phyloP scores from a whole-genome alignment of 2,797 vertebrate species.

The Paguma larvata region DNA sequence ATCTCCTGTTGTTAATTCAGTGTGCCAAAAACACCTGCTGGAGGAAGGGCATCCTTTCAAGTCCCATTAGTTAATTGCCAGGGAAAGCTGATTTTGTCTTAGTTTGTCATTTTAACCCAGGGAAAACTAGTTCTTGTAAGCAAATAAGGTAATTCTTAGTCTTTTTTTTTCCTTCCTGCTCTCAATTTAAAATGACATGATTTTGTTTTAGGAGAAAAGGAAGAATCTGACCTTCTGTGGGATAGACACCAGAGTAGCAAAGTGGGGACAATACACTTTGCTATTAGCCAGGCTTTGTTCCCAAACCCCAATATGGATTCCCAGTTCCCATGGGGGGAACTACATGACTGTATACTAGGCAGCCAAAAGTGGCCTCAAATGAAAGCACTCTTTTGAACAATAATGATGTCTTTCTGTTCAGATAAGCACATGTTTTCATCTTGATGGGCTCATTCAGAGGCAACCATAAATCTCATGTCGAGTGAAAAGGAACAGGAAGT shows the following conservation, averaged over 20 bases:
- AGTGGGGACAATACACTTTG: neutral
- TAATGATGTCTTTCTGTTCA: neutral
- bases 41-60: neutral
- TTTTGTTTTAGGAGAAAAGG: constrained; percentile 58
- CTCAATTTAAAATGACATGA: neutral
- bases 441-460: constrained; percentile 14
- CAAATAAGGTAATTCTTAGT: constrained; percentile 45
- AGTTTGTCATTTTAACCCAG: constrained; percentile 48
- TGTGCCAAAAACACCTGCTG: constrained; percentile 66
- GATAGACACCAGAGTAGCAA: neutral
- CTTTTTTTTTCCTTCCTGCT: neutral
- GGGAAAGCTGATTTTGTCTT: constrained; percentile 60
- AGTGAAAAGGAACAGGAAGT: neutral
- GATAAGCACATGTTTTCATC: neutral
- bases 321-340: neutral
- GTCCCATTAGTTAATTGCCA: constrained; percentile 75
- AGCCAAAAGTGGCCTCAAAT: neutral
- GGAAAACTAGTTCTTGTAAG: constrained; percentile 2
- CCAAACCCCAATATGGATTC: neutral
- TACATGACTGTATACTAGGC: neutral
- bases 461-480: neutral
- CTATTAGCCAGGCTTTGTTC: neutral
- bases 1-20: constrained; percentile 66
- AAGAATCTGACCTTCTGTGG: constrained; percentile 40
- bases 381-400: neutral